Conservation (phyloP, 2,797 vertebrate genomes). For the Paguma larvata region DNA sequence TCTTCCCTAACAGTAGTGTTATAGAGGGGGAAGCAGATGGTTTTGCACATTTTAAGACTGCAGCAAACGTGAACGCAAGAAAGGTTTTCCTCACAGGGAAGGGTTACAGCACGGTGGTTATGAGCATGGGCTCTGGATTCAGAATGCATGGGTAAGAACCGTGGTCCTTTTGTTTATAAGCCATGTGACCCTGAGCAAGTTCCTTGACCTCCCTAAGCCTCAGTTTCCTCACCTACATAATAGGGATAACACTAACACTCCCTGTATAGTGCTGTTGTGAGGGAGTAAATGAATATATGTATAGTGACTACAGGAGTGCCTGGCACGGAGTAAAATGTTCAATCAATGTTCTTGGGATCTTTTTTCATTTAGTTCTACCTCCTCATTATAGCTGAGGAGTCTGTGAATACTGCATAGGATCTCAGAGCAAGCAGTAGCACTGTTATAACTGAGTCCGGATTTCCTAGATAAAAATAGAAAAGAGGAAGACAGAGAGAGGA, state of each 20-base stretch:
- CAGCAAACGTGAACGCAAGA: neutral
- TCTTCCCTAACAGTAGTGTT: conserved; percentile 25
- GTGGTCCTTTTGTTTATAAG: neutral
- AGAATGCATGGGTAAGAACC: neutral
- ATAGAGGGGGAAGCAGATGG: neutral
- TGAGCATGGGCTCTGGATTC: neutral
- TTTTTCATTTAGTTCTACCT: neutral
- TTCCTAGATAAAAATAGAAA: neutral
- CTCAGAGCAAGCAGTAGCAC: neutral
- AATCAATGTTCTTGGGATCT: neutral
- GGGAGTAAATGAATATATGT: neutral
- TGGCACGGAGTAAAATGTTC: neutral
- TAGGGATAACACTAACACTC: neutral
- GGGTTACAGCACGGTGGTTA: neutral
- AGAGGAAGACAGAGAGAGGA: neutral
- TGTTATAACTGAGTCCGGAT: neutral
- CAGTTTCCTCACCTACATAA: neutral
- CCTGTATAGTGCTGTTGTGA: neutral
- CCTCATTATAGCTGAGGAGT: neutral
- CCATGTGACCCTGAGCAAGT: neutral
- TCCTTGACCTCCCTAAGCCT: neutral
- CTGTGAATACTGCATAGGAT: neutral
- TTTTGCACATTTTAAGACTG: neutral
- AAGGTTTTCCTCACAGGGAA: neutral
- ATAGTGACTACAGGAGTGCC: neutral